Evolutionary conservation across 2,113 vertebrate species (phyloP), one percentile per base, ranked within the genome.

Genomic region (Rattus rattus): DNA sequence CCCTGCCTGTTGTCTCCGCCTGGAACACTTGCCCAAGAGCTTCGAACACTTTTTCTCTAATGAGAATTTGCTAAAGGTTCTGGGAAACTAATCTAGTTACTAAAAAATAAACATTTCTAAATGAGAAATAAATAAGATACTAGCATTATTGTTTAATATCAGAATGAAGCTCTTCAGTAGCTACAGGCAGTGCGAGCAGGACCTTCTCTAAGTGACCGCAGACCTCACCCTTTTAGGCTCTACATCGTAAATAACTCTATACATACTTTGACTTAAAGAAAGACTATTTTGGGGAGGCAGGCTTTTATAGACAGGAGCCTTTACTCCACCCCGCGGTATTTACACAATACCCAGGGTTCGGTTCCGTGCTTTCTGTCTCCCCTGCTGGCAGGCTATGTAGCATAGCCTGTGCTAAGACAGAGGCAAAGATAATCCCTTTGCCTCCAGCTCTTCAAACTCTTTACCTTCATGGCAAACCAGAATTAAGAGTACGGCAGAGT

Each of bases 41-140:
- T 97, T 97, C 94, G 92, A 3, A 97, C 94, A 92, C 94, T 94
- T 86, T 36, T 92, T 30, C 6, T 94, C 90, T 95, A 91, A 81
- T 76, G n/a, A 89, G 94, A 87, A 97, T 97, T 97, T 97, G 93
- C 96, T 97, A 49, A 89, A 75, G 12, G 69, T 96, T 92, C 92
- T 94, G 79, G 94, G 73, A 96, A 97, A 81, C 73, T 91, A 95
- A 92, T 77, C 94, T 96, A 47, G 94, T 86, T 84, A 92, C 85
- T 95, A 96, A 94, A 54, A 94, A 95, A 96, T 92, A 63, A 97
- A 94, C 0, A 47, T 93, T 97, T 98, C 96, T 93, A 3, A 69
- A 13, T 96, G 92, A 1, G 70, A 97, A 75, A 75, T 90, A 49
- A 83, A 76, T 92, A 20, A 92, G 89, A 93, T 88, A 0, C 83